Conservation (phyloP, 2,888 invertebrate genomes). For the Cartodere bifasciata region DNA sequence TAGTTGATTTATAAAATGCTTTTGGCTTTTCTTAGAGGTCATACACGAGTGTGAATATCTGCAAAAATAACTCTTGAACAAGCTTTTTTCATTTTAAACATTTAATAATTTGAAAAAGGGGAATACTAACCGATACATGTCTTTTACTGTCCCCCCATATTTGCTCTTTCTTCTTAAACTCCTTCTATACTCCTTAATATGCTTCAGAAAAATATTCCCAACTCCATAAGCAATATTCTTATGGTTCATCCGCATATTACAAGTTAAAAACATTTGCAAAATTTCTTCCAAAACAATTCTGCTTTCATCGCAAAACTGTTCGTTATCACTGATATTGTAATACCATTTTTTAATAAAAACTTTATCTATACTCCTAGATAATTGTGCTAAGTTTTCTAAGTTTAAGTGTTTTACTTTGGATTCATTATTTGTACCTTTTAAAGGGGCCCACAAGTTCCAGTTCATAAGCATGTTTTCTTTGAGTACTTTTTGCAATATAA, state of each 20-base stretch:
- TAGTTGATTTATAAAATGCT: conserved; percentile 46
- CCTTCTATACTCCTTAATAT: conserved; percentile 51
- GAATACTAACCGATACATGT: conserved; percentile 38
- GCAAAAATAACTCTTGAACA: conserved; percentile 1
- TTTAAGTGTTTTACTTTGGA: conserved; percentile 6
- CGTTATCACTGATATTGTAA: conserved; percentile 35
- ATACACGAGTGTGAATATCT: conserved; percentile 6
- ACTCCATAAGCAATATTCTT: conserved; percentile 33
- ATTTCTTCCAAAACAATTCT: conserved; percentile 33
- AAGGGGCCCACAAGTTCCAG: conserved; percentile 30
- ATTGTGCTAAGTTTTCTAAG: conserved; percentile 21
- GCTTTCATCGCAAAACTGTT: conserved; percentile 35
- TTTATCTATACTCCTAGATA: conserved; percentile 35
- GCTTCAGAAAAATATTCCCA: conserved; percentile 43
- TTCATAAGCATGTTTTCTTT: conserved; percentile 40
- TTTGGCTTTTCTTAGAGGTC: conserved; percentile 31
- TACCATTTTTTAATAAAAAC: conserved; percentile 40
- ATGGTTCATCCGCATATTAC: conserved; percentile 32
- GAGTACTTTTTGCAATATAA: conserved; percentile 41
- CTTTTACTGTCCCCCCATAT: conserved; percentile 35
- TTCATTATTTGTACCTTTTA: conserved; percentile 11
- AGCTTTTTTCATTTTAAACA: not conserved
- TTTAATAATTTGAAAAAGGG: conserved; percentile 28
- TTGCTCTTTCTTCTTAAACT: conserved; percentile 45
- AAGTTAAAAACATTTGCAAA: conserved; percentile 30